Evolutionary conservation across 2,797 vertebrate genomes (phyloP).

Genomic region (Hyperoplus lanceolatus): DNA sequence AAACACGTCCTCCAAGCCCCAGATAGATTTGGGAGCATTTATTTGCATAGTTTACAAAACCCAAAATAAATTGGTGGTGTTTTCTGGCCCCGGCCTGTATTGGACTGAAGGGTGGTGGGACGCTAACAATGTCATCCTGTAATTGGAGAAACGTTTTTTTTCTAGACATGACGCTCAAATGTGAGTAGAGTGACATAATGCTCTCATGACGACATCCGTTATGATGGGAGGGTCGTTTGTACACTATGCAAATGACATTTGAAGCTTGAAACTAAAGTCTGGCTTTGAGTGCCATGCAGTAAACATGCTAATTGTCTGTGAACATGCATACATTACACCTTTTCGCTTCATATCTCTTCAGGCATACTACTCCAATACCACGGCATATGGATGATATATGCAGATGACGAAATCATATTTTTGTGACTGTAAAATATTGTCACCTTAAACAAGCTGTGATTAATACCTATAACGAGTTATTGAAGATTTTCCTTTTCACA

Average conservation of each 20-base stretch:
- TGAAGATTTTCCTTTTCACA: not conserved
- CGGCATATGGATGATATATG: too few relatives aligned
- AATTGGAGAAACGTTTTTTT: slow-evolving; percentile 52
- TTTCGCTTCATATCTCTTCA: not conserved
- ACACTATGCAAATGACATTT: not conserved
- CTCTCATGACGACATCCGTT: not conserved
- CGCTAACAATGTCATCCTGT: slow-evolving; percentile 47
- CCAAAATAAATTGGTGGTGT: slow-evolving; percentile 76
- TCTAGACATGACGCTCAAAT: slow-evolving; percentile 32
- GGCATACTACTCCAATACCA: not conserved
- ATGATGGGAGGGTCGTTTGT: slow-evolving; percentile 9
- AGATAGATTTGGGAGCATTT: slow-evolving; percentile 84
- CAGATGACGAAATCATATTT: too few relatives aligned
- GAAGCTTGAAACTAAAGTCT: not conserved
- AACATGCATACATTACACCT: not conserved
- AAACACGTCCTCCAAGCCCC: slow-evolving; percentile 84
- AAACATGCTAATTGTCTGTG: not conserved
- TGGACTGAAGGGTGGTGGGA: slow-evolving; percentile 26
- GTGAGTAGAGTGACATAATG: slow-evolving; percentile 34
- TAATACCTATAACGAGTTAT: not conserved
- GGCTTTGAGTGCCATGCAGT: not conserved
- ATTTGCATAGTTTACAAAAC: slow-evolving; percentile 84
- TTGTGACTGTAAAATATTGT: not conserved
- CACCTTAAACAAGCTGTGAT: not conserved
- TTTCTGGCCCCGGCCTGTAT: slow-evolving; percentile 59